Evolutionary conservation across 2,797 vertebrate genomes (phyloP), one percentile per base, ranked within the genome.

Genomic region (Phylloscopus collybita): DNA sequence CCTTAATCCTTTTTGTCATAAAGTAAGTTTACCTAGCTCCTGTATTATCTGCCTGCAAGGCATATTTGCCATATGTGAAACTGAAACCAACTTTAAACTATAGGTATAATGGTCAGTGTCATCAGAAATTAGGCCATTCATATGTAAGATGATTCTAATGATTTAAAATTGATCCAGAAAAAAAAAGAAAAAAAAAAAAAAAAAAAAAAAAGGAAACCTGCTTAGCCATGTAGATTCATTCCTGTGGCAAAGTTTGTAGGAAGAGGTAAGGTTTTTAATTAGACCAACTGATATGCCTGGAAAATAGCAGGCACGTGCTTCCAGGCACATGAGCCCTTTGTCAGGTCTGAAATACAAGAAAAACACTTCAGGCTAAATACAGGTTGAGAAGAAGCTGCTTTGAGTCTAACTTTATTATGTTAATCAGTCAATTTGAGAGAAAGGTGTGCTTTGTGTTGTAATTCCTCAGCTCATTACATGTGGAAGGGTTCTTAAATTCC

Each of bases 231-330:
- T 54, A 70, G 59, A 88, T 86, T 88, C 59, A 81, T 75, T 81
- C 82, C 88, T 81, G 62, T 0, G 36, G 93, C 86, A 81, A 86
- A 79, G 62, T 92, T 56, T 75, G 54, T 79, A 95, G 94, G 90
- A 96, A 96, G 76, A 93, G 50, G 73, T 59, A 86, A 90, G 44
- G 20, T 49, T 95, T 94, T 96, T 93, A 92, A 94, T 93, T 93
- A 90, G 51, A 79, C 34, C 54, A 45, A 93, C 56, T 90, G 94
- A 94, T 94, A 92, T 2, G 67, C 30, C 51, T 91, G 70, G 70
- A 86, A 94, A 96, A 93, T 22, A 88, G 51, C 59, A 94, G 86
- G 40, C 90, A 79, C 23, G 7, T 81, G 82, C 62, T 88, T 75
- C 86, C 59, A 92, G 76, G 88, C 76, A 86, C 73, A 92, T 40